phyloP scores from a whole-genome alignment of 2,888 invertebrate genomes.

The Choreutis nemorana region DNA sequence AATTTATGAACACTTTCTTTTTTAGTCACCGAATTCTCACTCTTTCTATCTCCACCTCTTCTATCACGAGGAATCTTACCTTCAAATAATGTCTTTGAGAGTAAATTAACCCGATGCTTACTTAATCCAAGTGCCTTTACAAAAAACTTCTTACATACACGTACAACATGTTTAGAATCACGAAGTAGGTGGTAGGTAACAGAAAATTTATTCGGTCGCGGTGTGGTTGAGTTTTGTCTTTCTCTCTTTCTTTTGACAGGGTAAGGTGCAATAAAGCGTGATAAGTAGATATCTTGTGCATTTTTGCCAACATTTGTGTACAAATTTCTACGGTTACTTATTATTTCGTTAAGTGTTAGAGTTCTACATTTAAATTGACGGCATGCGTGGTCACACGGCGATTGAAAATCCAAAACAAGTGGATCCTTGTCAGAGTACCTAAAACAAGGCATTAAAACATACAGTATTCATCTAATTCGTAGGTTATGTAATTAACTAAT shows the following conservation, averaged over 20 bases:
- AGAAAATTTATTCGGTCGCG: conserved; percentile 3
- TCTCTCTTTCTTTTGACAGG: conserved; percentile 3
- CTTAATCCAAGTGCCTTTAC: conserved; percentile 5
- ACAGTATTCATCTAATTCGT: neutral
- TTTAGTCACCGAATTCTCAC: conserved; percentile 2
- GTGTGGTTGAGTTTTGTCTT: conserved; percentile 2
- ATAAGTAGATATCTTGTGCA: conserved; percentile 3
- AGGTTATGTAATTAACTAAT: neutral
- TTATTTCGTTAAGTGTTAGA: conserved; percentile 4
- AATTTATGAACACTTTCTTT: conserved; percentile 6
- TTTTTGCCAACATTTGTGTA: conserved; percentile 3
- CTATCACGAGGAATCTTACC: conserved; percentile 7
- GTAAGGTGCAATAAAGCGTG: conserved; percentile 3
- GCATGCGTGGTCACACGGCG: neutral
- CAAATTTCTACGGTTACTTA: conserved; percentile 1
- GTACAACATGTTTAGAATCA: conserved; percentile 7
- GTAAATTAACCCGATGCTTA: conserved; percentile 7
- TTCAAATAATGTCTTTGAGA: conserved; percentile 5
- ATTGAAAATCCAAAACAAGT: conserved; percentile 1
- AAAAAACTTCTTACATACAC: conserved; percentile 8
- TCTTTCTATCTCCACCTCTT: conserved; percentile 5
- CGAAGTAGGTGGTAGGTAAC: conserved; percentile 4
- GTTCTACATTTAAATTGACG: neutral
- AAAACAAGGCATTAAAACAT: neutral
- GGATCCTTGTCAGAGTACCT: conserved; percentile 1